Percentiles rank a stretch among this genome's conserved stretches.
These are phyloP conservation scores for Anoncus sp. DNA, from an alignment of 2,888 invertebrate species.

Conservation along the genomic window DNA sequence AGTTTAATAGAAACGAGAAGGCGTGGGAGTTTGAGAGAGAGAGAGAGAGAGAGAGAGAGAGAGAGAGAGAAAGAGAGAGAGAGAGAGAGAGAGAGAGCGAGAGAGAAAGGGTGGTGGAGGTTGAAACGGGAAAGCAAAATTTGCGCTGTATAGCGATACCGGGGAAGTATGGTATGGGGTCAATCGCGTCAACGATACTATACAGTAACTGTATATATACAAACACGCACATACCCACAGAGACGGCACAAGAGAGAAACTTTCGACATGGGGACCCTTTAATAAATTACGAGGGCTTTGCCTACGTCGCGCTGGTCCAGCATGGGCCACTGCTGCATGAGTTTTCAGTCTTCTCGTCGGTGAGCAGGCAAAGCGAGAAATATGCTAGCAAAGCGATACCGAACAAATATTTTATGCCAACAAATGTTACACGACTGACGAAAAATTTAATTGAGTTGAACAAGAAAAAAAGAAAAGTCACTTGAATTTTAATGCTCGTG, in stretches of 20 bases:
- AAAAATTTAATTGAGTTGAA: background rate
- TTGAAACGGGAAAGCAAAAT: conserved; percentile 32
- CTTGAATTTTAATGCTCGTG: too few species aligned
- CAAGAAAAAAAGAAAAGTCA: background rate
- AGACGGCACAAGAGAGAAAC: conserved; percentile 35
- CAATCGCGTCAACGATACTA: conserved; percentile 50
- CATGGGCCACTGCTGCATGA: conserved; percentile 12
- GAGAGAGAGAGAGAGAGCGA: too few species aligned
- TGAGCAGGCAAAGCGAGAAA: background rate
- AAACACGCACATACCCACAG: conserved; percentile 3
- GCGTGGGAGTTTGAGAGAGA: too few species aligned
- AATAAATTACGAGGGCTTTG: conserved; percentile 56
- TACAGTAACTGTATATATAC: conserved; percentile 20
- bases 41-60: too few species aligned
- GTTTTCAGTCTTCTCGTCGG: conserved; percentile 35
- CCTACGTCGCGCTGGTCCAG: conserved; percentile 23
- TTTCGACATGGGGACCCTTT: conserved; percentile 49
- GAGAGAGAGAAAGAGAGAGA: too few species aligned
- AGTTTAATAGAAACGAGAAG: conserved; percentile 31
- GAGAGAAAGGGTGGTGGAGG: background rate
- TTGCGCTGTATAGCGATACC: conserved; percentile 18
- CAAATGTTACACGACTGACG: background rate
- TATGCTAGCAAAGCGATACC: background rate
- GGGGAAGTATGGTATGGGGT: conserved; percentile 28
- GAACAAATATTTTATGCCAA: background rate